These are phyloP conservation scores for Lordiphosa collinella DNA, from an alignment of 1,140 invertebrate species.

Conservation along the genomic window DNA sequence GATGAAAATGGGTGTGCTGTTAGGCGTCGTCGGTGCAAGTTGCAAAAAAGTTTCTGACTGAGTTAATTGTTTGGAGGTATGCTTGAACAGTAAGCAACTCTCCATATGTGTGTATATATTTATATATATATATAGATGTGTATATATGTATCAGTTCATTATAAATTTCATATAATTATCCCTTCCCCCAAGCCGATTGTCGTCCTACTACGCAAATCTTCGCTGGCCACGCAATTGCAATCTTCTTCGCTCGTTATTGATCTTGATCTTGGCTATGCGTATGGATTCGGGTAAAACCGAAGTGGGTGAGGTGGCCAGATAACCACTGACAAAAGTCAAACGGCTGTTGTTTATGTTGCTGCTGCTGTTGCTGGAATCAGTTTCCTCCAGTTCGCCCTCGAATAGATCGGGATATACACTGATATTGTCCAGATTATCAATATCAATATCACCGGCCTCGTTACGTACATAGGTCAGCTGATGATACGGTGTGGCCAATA, in stretches of 20 bases:
- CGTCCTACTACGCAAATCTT: constrained; percentile 51
- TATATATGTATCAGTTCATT: constrained; percentile 74
- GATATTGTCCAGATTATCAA: constrained; percentile 75
- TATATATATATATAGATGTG: constrained; percentile 41
- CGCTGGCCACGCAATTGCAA: constrained; percentile 36
- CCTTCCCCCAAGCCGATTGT: constrained; percentile 17
- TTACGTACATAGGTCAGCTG: constrained; percentile 69
- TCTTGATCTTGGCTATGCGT: constrained; percentile 66
- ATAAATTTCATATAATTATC: constrained; percentile 55
- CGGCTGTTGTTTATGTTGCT: constrained; percentile 45
- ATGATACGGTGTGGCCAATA: constrained; percentile 68
- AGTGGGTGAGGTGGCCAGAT: constrained; percentile 65
- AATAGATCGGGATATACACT: constrained; percentile 70
- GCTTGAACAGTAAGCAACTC: constrained; percentile 43
- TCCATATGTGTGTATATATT: constrained; percentile 13
- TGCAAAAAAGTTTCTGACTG: constrained; percentile 30
- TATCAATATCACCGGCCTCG: constrained; percentile 69
- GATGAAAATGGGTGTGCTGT: constrained; percentile 34
- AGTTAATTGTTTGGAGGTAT: constrained; percentile 29
- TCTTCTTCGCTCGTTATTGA: constrained; percentile 56
- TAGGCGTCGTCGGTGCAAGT: constrained; percentile 40
- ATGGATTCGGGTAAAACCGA: constrained; percentile 66
- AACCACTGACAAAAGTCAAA: constrained; percentile 61
- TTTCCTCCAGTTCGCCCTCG: constrained; percentile 36
- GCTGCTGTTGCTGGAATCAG: constrained; percentile 15